phyloP scores from a whole-genome alignment of 2,113 vertebrate species.

The Anser cygnoides region DNA sequence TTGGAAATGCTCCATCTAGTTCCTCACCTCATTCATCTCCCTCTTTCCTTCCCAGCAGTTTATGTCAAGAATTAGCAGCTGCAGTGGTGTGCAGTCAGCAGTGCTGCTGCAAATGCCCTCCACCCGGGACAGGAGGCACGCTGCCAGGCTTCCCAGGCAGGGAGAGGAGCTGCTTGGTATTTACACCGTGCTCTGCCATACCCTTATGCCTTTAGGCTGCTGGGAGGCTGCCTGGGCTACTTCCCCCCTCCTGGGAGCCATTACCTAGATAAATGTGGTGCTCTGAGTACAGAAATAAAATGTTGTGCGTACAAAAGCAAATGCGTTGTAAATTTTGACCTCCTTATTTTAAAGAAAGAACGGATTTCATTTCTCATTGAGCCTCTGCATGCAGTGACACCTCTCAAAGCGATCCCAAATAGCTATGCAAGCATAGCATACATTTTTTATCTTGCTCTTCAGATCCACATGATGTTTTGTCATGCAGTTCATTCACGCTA shows the following conservation, averaged over 20 bases:
- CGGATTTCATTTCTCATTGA: background rate
- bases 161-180: constrained; percentile 8
- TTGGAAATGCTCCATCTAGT: background rate
- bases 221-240: background rate
- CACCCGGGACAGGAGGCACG: background rate
- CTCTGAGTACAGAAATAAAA: background rate
- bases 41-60: background rate
- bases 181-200: background rate
- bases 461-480: constrained; percentile 26
- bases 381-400: background rate
- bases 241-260: background rate
- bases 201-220: background rate
- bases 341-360: constrained; percentile 11
- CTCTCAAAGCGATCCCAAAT: constrained; percentile 11
- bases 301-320: background rate
- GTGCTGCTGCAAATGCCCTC: background rate
- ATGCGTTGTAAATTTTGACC: constrained; percentile 39
- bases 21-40: background rate
- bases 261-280: constrained; percentile 20
- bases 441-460: constrained; percentile 27
- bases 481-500: background rate
- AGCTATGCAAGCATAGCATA: background rate
- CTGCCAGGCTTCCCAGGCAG: background rate
- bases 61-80: background rate
- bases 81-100: background rate